A percentile compares a stretch with the other conserved stretches of the same genome.
Evolutionary conservation across 2,888 invertebrate genomes (phyloP).

Genomic region (Cephus runcator): DNA sequence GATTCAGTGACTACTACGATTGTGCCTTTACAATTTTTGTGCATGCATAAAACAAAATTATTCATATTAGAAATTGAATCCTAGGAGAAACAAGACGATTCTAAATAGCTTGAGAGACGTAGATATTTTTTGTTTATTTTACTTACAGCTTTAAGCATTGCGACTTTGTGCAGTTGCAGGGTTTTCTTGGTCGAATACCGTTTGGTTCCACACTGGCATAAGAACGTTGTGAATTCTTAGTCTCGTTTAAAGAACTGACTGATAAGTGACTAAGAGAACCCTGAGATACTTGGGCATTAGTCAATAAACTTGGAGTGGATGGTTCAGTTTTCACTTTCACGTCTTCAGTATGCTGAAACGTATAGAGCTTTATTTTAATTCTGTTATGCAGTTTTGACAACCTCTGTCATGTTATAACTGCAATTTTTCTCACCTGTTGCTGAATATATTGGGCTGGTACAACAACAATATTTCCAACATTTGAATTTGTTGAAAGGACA

Average conservation of each 20-base stretch:
- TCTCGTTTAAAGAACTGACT: conserved; percentile 44
- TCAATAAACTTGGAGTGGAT: conserved; percentile 52
- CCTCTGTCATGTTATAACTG: not conserved
- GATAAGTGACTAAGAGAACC: conserved; percentile 48
- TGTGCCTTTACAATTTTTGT: not conserved
- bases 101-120: not conserved
- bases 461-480: conserved; percentile 69
- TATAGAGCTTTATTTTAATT: not conserved
- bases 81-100: conserved; percentile 5
- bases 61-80: not conserved
- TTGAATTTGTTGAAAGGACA: conserved; percentile 57
- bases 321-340: conserved; percentile 50
- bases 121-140: not conserved
- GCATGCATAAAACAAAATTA: conserved; percentile 22
- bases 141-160: conserved; percentile 94
- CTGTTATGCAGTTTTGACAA: not conserved
- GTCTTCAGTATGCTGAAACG: conserved; percentile 43
- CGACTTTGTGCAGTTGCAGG: conserved; percentile 99
- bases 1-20: not conserved
- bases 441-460: conserved; percentile 71
- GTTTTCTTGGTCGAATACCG: conserved; percentile 82
- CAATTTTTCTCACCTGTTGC: conserved; percentile 47
- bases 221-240: conserved; percentile 48
- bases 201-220: conserved; percentile 64
- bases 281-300: conserved; percentile 50